Percentiles rank a stretch among this genome's conserved stretches.
Evolutionary conservation across 2,113 vertebrate species (phyloP).

Genomic region (Gracilinanus agilis): DNA sequence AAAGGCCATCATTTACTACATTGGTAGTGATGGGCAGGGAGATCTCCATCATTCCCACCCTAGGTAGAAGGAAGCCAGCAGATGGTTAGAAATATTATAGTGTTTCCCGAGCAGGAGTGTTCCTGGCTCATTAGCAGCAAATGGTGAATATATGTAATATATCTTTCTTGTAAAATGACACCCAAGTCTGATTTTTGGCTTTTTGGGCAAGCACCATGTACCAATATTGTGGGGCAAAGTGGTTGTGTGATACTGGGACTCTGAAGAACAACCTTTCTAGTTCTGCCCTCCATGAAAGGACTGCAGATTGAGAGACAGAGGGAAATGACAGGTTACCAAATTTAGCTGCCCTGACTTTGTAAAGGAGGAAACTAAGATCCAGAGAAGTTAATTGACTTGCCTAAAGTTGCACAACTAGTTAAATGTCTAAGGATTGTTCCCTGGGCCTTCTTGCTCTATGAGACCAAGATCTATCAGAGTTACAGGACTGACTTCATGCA

Average conservation of each 20-base stretch:
- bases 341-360: background rate
- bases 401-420: background rate
- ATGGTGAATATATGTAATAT: background rate
- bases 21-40: background rate
- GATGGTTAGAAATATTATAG: background rate
- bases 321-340: background rate
- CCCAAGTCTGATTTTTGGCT: background rate
- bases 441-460: background rate
- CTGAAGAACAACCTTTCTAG: background rate
- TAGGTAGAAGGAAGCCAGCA: background rate
- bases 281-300: background rate
- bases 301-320: background rate
- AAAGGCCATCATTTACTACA: constrained; percentile 29
- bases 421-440: background rate
- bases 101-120: background rate
- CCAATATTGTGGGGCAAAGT: background rate
- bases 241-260: background rate
- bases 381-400: background rate
- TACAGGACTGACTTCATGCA: background rate
- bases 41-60: background rate
- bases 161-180: background rate
- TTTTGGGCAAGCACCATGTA: background rate
- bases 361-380: background rate
- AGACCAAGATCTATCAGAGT: background rate
- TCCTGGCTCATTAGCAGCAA: background rate